Evolutionary conservation across 1,140 invertebrate genomes (phyloP), one percentile per base, ranked within the genome.

Genomic region (Uloborus diversus): DNA sequence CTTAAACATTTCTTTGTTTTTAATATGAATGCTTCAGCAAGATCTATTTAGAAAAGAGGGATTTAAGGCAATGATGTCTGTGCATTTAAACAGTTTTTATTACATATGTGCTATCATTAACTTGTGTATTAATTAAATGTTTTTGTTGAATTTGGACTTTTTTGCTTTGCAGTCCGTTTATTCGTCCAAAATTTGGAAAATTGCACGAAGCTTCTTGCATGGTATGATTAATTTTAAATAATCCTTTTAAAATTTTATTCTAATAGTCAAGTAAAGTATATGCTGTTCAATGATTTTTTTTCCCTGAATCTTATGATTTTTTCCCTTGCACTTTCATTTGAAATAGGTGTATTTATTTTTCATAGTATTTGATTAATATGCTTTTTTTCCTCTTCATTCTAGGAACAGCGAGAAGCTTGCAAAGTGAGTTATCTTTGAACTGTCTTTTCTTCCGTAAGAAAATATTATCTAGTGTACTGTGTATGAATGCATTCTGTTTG

Each of bases 201-300:
- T 88, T 97, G 62, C 96, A 98, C 87, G 97, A 99, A 88, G 94
- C 96, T 27, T 94, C 95, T 62, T 98, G 96, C 89, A 94, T 95
- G 93, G 96, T 99, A 90, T 92, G 92, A 84, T 27, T 64, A 25
- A 61, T 25, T 47, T 68, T 68, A 1, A 23, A 13, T 62, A 33
- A 62, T 42, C n/a, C n/a, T n/a, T n/a, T n/a, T n/a, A n/a, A n/a
- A 20, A 56, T 61, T 69, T 51, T 69, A 11, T 27, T 17, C 37
- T 9, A 7, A 61, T 14, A 59, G 13, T 13, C 14, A 0, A 56
- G n/a, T 33, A 33, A 47, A 69, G 14, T 17, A 59, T 17, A 42
- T 13, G 37, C 17, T 42, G 9, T 42, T 42, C 9, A 42, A 17
- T 42, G 9, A 42, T 42, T 42, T 42, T 42, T 17, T 17, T 13